Percentiles rank a stretch among this genome's conserved stretches.
Evolutionary conservation across 2,888 invertebrate genomes (phyloP).

Genomic region (Lapara coniferarum): DNA sequence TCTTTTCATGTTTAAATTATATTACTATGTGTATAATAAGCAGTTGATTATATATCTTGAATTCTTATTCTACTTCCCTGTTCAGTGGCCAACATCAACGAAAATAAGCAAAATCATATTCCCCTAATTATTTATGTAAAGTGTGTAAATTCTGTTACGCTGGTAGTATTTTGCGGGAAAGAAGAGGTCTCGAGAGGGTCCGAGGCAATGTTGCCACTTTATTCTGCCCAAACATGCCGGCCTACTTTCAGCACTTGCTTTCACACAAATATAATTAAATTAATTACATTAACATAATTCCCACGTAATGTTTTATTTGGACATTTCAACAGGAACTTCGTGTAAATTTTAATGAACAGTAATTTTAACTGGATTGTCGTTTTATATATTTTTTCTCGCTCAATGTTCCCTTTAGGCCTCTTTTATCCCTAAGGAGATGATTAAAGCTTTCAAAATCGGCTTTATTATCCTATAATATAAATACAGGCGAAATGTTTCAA

Average conservation of each 20-base stretch:
- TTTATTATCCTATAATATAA: no score
- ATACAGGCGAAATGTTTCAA: no score
- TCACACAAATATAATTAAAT: background rate
- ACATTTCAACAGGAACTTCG: background rate
- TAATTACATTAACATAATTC: background rate
- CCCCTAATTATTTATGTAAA: conserved; percentile 17
- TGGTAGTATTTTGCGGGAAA: background rate
- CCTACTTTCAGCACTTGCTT: conserved; percentile 7
- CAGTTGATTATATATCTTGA: no score
- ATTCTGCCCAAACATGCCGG: background rate
- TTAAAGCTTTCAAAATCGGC: no score
- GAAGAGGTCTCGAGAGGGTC: conserved; percentile 22
- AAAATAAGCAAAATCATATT: background rate
- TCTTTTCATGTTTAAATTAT: no score
- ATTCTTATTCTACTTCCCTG: background rate
- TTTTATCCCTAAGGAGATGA: no score
- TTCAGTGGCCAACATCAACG: background rate
- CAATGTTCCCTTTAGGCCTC: no score
- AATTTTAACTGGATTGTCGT: background rate
- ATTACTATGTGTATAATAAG: no score
- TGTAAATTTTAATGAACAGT: background rate
- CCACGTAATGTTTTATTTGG: background rate
- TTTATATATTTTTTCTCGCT: no score
- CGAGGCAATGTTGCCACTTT: conserved; percentile 11
- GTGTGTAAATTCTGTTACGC: conserved; percentile 21